Conservation (phyloP, 2,113 vertebrate species). For the Alces alces region DNA sequence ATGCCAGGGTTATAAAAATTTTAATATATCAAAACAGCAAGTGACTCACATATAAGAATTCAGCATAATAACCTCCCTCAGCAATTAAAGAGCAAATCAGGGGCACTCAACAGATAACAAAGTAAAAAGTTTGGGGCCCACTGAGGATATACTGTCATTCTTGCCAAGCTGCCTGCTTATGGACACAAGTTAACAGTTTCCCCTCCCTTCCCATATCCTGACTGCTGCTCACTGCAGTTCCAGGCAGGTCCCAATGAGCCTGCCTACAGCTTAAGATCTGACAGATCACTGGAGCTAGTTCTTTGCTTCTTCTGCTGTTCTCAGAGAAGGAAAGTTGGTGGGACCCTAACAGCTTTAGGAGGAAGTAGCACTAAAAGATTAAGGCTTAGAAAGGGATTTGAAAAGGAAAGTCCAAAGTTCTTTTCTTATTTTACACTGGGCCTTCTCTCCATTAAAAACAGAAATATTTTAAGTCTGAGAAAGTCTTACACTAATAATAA, state of each 20-base stretch:
- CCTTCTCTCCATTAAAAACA: slow-evolving; percentile 7
- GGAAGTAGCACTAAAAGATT: not conserved
- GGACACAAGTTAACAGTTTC: not conserved
- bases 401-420: not conserved
- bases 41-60: not conserved
- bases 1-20: not conserved
- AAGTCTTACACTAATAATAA: slow-evolving; percentile 10
- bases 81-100: slow-evolving; percentile 25
- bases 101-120: not conserved
- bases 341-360: not conserved
- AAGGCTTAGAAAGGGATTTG: not conserved
- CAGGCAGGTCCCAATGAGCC: not conserved
- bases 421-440: not conserved
- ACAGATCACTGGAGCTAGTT: not conserved
- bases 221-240: not conserved
- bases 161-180: not conserved
- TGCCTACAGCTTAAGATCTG: not conserved
- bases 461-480: not conserved
- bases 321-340: not conserved
- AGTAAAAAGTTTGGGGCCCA: not conserved
- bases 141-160: not conserved
- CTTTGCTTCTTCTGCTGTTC: not conserved
- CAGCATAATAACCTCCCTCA: not conserved
- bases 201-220: not conserved
- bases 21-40: slow-evolving; percentile 26